Base-by-base conservation (phyloP, 2,113 vertebrate genomes). In the Oreochromis aureus region DNA sequence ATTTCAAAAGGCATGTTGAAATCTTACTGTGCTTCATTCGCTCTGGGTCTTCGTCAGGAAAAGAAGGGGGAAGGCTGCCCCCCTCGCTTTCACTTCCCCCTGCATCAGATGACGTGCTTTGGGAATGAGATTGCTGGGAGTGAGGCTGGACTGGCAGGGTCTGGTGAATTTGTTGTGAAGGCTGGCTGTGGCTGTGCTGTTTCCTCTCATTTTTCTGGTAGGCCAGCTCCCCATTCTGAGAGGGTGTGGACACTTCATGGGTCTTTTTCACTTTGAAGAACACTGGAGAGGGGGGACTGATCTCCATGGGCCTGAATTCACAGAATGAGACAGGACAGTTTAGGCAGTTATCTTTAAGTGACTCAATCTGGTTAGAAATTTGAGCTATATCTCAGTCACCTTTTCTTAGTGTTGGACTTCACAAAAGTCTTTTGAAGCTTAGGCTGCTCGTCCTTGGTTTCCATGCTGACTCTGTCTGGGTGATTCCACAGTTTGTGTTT, bases 401-500 rank as follows among this genome's bases (percentile, higher is more conserved):
- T 99, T 97, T 98, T 99, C 95, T 98, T 99, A 87, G 95, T 88
- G 30, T 96, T 95, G 92, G 93, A 96, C 91, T 97, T 97, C 93
- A 97, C 94, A 2, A 95, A 59, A 22, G 93, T 89, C 89, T 98
- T 98, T 51, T 96, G 96, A 61, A 95, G 93, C 96, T 96, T 98
- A 84, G 95, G 93, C 89, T 97, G 91, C 82, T 94, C 96, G 0
- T 93, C 90, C 91, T 94, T 96, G 89, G 93, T 83, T 84, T 96
- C 96, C 87, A 92, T 86, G 56, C 76, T 90, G 69, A 96, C 96
- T 44, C 95, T 94, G 79, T 99, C 98, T 81, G 97, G 95, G 88
- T 99, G 98, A 93, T 98, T 99, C 98, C 98, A 99, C 80, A 97
- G 95, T 66, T 97, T 97, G 94, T 99, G 98, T 92, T 99, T 99